These are phyloP conservation scores for Capreolus pygargus DNA, from an alignment of 2,113 vertebrate species.

Conservation along the genomic window DNA sequence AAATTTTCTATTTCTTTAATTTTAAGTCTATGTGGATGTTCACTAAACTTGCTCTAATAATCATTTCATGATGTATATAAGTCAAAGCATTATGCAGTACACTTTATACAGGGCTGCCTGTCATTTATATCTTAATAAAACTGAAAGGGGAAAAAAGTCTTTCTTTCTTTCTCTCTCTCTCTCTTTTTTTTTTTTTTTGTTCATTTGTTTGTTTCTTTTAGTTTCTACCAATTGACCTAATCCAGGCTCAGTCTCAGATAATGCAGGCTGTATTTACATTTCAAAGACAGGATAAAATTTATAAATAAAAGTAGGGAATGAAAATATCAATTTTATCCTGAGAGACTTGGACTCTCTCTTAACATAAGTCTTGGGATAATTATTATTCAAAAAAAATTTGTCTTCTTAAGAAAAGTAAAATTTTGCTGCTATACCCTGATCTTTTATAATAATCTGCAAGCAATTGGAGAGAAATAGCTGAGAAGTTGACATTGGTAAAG, in stretches of 20 bases:
- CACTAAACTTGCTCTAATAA: neutral
- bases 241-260: neutral
- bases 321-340: neutral
- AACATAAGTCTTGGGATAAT: neutral
- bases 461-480: neutral
- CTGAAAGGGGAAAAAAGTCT: neutral
- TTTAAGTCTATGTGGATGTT: neutral
- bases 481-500: neutral
- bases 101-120: neutral
- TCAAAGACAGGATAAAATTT: neutral
- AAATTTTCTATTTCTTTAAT: neutral
- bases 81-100: neutral
- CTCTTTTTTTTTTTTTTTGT: neutral
- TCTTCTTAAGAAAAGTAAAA: neutral
- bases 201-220: neutral
- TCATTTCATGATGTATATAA: neutral
- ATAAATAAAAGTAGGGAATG: neutral
- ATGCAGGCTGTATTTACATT: neutral
- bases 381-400: neutral
- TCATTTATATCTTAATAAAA: neutral
- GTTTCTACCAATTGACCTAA: neutral
- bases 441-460: neutral
- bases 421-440: neutral
- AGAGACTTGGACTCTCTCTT: neutral
- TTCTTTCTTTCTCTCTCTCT: neutral